Base-by-base conservation (phyloP, 2,888 invertebrate genomes). In the Boloria selene region DNA sequence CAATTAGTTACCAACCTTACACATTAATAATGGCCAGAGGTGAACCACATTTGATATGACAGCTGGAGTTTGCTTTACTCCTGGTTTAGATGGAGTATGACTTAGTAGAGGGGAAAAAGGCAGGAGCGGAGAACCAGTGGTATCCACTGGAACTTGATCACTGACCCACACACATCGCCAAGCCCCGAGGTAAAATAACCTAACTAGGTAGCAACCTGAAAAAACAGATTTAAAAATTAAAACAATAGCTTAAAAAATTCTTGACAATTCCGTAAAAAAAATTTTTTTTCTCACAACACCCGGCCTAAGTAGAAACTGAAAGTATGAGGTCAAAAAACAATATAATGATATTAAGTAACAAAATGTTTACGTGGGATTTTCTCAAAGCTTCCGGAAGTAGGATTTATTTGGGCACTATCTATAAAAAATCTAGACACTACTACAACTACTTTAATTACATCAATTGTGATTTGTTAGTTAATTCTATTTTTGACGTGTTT, bases 161-260 rank as follows among this genome's bases (percentile, higher is more conserved):
- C 79, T 87, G 17, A 92, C 91, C 91, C 90, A 92, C 1, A 92
- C 80, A 67, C 90, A 90, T 0, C 92, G 82, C 92, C 91, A 92
- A 0, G 85, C 80, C 0, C 92, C 92, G 2, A 92, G 75, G 75
- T 85, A 83, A 77, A 79, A 92, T 0, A 92, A 77, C 0, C 91
- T 86, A 17, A 92, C 88, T 10, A 92, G 79, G 69, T 91, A 92
- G 69, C 92, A 91, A 1, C 92, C 91, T 91, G 75, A 18, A 7
- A 52, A 13, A 56, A n/a, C n/a, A n/a, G n/a, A n/a, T n/a, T n/a
- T n/a, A n/a, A n/a, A n/a, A n/a, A n/a, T n/a, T n/a, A n/a, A 38
- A 38, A 38, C 31, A 38, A 38, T 38, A 38, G 31, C 10, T 1
- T 2, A 38, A 38, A 38, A 38, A 38, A 38, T 2, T 38, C 10